Evolutionary conservation across 1,140 invertebrate genomes (phyloP).

Genomic region (Chironomus striatipennis): DNA sequence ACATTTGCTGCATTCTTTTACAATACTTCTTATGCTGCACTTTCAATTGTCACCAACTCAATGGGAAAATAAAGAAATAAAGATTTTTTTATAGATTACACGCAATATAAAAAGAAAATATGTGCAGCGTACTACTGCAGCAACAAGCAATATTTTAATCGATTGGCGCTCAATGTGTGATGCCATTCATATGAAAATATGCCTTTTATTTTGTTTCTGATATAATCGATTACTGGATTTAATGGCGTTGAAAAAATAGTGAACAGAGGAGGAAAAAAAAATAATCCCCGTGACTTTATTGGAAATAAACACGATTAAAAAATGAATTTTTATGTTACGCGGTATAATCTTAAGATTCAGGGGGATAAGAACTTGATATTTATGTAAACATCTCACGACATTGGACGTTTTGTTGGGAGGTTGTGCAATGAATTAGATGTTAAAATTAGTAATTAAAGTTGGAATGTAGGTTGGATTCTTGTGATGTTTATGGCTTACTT

Average conservation of each 20-base stretch:
- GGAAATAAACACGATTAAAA: background rate
- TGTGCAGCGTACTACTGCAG: background rate
- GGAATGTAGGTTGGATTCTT: too few relatives aligned
- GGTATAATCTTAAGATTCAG: background rate
- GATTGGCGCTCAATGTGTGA: background rate
- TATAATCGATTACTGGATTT: conserved; percentile 14
- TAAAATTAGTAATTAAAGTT: too few relatives aligned
- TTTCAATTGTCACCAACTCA: conserved; percentile 10
- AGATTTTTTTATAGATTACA: conserved; percentile 2
- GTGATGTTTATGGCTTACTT: too few relatives aligned
- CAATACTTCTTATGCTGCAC: background rate
- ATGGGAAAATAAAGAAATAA: conserved; percentile 19
- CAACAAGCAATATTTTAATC: background rate
- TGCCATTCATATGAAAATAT: background rate
- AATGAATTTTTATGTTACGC: background rate
- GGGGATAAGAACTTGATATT: background rate
- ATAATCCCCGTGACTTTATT: background rate
- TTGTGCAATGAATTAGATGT: background rate
- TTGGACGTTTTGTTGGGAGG: too few relatives aligned
- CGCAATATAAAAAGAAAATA: background rate
- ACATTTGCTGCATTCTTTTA: background rate
- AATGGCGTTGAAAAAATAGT: background rate
- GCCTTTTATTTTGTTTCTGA: background rate
- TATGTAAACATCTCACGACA: background rate
- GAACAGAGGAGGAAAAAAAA: background rate